Conservation (phyloP, 2,888 invertebrate species). For the Odontocolon sp. region DNA sequence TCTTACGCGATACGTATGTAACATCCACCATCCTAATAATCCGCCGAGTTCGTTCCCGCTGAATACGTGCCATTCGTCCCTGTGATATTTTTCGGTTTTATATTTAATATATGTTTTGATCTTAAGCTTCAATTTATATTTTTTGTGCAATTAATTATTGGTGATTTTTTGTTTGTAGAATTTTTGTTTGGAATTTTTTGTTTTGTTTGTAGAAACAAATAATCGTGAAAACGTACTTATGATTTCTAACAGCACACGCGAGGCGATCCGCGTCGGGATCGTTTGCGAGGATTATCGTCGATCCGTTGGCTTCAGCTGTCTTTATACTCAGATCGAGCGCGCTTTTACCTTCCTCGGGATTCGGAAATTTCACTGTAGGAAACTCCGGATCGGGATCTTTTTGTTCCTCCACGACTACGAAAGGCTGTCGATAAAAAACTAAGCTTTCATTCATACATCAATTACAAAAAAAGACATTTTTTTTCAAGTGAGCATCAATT, state of each 20-base stretch:
- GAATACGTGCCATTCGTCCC: constrained; percentile 93
- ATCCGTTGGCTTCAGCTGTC: constrained; percentile 88
- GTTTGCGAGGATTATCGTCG: constrained; percentile 93
- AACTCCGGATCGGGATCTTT: constrained; percentile 97
- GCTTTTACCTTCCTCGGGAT: constrained; percentile 97
- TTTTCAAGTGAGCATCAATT: too few species aligned
- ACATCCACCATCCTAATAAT: constrained; percentile 96
- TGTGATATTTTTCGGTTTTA: constrained; percentile 73
- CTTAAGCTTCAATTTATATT: neutral
- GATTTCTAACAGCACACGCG: constrained; percentile 93
- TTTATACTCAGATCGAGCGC: constrained; percentile 89
- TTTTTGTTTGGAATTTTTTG: neutral
- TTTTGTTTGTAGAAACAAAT: neutral
- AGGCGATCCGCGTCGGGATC: constrained; percentile 98
- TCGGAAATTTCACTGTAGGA: constrained; percentile 97
- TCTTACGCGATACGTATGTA: constrained; percentile 84
- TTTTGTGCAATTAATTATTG: neutral
- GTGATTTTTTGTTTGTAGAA: neutral
- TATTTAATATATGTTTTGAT: neutral
- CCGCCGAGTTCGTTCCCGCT: constrained; percentile 98
- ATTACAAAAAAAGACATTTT: too few species aligned
- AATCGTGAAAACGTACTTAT: constrained; percentile 83
- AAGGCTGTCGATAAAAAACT: constrained; percentile 80
- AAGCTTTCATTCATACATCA: neutral
- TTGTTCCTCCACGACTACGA: constrained; percentile 88